Percentiles rank a stretch among this genome's conserved stretches.
phyloP scores from a whole-genome alignment of 30 jellyfish, hydroid and myxozoan species.

The Aurelia coerulea region DNA sequence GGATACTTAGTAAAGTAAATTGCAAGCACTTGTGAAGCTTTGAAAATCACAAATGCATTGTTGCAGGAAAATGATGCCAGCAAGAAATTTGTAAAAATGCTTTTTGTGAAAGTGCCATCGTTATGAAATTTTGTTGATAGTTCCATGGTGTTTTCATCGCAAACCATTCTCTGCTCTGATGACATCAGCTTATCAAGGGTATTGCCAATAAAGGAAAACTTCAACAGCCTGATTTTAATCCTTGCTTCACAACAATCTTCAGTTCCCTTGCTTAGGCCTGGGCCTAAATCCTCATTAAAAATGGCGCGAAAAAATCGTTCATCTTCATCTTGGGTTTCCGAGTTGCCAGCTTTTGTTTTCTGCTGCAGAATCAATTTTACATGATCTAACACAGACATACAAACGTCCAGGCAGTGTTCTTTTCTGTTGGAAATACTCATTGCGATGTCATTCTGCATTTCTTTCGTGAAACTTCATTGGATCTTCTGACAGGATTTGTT shows the following conservation, averaged over 20 bases:
- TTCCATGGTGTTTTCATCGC: no score
- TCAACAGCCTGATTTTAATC: background rate
- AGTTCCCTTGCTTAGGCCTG: background rate
- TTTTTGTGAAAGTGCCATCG: background rate
- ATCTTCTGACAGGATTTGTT: no score
- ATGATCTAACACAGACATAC: no score
- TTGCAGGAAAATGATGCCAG: background rate
- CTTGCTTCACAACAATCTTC: background rate
- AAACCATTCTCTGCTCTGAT: background rate
- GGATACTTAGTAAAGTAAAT: background rate
- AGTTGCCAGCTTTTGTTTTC: no score
- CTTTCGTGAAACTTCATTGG: no score
- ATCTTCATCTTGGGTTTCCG: no score
- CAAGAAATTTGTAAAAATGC: background rate
- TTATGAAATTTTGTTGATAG: no score
- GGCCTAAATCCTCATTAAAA: background rate
- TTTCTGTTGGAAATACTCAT: no score
- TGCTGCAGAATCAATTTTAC: no score
- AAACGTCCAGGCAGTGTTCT: no score
- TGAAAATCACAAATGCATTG: slow-evolving; percentile 19
- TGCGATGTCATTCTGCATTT: no score
- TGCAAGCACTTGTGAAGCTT: slow-evolving; percentile 19
- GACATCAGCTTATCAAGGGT: background rate
- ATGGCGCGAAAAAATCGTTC: slow-evolving; percentile 3
- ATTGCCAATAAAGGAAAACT: background rate